phyloP scores from a whole-genome alignment of 2,888 invertebrate genomes.

The Entomobrya multifasciata region DNA sequence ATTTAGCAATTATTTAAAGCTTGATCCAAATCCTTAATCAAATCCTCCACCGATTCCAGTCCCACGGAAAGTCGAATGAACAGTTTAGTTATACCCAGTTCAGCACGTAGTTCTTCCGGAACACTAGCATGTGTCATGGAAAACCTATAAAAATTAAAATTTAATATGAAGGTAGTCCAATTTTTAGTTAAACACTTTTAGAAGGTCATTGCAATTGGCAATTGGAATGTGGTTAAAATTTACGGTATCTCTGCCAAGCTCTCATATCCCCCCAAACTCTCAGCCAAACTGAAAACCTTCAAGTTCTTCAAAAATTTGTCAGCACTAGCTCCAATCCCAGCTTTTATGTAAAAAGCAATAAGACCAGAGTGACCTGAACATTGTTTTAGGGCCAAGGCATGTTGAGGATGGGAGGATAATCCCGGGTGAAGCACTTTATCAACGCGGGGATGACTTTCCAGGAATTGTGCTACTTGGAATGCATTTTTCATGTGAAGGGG shows the following conservation, averaged over 20 bases:
- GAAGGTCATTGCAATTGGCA: too few species aligned
- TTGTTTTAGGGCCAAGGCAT: constrained; percentile 90
- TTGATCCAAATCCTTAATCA: constrained; percentile 82
- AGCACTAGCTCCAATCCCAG: constrained; percentile 89
- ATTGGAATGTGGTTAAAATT: constrained; percentile 83
- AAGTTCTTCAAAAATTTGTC: constrained; percentile 88
- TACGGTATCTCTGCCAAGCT: constrained; percentile 96
- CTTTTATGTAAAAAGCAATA: constrained; percentile 92
- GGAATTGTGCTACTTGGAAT: constrained; percentile 82
- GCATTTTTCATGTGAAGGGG: constrained; percentile 83
- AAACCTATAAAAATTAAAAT: too few species aligned
- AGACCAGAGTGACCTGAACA: constrained; percentile 95
- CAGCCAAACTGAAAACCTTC: constrained; percentile 92
- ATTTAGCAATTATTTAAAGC: constrained; percentile 80
- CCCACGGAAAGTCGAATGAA: constrained; percentile 83
- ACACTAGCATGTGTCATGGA: constrained; percentile 83
- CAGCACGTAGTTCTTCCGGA: constrained; percentile 81
- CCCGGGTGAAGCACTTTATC: constrained; percentile 83
- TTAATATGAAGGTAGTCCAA: too few species aligned
- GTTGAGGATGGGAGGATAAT: constrained; percentile 93
- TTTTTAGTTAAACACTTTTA: too few species aligned
- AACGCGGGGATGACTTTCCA: constrained; percentile 80
- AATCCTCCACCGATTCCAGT: constrained; percentile 82
- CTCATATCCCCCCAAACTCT: constrained; percentile 97
- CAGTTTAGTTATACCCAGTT: constrained; percentile 82